A percentile compares a stretch with the other conserved stretches of the same genome.
phyloP scores from a whole-genome alignment of 2,113 vertebrate genomes.

The Turnix velox region DNA sequence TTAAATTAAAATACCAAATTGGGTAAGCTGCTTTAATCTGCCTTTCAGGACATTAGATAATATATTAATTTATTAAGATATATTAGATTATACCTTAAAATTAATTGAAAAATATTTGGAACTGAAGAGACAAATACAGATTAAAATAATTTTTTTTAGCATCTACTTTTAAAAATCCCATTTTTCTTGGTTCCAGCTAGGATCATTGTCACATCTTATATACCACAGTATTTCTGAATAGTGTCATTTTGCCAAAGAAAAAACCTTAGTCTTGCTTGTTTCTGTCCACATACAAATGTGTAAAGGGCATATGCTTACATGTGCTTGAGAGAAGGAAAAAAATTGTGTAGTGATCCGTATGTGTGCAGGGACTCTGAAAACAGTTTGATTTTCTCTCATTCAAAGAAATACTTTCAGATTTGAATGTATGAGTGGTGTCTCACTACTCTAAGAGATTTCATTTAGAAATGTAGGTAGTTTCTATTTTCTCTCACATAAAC shows the following conservation, averaged over 20 bases:
- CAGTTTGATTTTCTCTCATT: neutral
- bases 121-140: neutral
- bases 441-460: neutral
- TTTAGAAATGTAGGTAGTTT: neutral
- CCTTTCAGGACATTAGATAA: neutral
- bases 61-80: fast-evolving
- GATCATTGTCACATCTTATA: neutral
- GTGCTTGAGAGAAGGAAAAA: neutral
- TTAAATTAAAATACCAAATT: fast-evolving
- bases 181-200: neutral
- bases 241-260: neutral
- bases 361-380: neutral
- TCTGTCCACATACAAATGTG: neutral
- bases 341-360: too few species aligned
- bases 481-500: neutral
- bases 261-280: fast-evolving
- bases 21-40: neutral
- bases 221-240: neutral
- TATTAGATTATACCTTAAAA: neutral
- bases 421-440: neutral
- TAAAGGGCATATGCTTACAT: neutral
- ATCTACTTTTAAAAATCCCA: fast-evolving
- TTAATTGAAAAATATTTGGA: neutral
- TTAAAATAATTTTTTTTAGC: neutral
- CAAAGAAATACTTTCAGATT: neutral